Base-by-base conservation (phyloP, 2,888 invertebrate species). In the Sphinx pinastri region DNA sequence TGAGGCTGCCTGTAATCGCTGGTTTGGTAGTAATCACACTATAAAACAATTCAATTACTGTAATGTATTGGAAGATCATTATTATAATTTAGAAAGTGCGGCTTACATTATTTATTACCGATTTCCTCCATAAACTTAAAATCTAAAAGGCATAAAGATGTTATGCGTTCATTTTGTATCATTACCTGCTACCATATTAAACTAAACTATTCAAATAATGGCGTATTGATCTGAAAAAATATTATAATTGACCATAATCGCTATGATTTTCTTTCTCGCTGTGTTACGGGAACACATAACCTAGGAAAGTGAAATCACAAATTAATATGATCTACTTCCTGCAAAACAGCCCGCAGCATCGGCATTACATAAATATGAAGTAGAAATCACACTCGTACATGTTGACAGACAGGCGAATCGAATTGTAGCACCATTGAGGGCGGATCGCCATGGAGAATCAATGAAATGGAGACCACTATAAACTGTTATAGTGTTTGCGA, bases 361-460 rank as follows among this genome's bases (percentile, higher is more conserved):
- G 19, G 49, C 63, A 49, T 63, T 63, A 49, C 58, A 68, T 47
- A 77, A 74, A 81, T 81, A 79, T 79, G 79, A 81, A 82, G 79
- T 80, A 79, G 76, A 75, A 78, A 81, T 77, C 77, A 66, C 49
- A 70, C 19, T 55, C 63, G 55, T 63, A 47, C 55, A 55, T 49
- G 31, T 47, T 63, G 55, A 74, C 74, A 75, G 84, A 80, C 84
- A 81, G 73, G 79, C 86, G 79, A 82, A 80, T 84, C 82, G 68
- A 88, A 86, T 88, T 79, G 82, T 78, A 82, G 47, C 84, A 84
- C 81, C 77, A 79, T 82, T 81, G 73, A 78, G 77, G 76, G 79
- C 79, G 70, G 78, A 79, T 78, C 78, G 78, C 81, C 85, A 81
- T 83, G 77, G 81, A 87, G 80, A 88, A 89, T 86, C 75, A 55